Evolutionary conservation across 2,797 vertebrate species (phyloP), one percentile per base, ranked within the genome.

Genomic region (Dryobates pubescens): DNA sequence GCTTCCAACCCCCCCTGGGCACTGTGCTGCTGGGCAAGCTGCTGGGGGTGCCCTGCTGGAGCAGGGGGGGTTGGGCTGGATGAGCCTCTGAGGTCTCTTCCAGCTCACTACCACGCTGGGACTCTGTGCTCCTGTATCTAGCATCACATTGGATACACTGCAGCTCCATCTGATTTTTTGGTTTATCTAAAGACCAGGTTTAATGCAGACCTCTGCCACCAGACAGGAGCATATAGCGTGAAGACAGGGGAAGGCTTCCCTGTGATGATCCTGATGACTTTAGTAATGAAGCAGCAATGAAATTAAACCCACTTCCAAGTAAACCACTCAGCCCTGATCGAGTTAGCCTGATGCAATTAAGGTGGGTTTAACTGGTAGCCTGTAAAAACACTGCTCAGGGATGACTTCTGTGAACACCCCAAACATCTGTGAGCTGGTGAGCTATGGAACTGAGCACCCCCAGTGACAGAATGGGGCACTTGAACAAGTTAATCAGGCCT

Each of bases 251-350:
- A 88, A 72, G 22, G 79, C 67, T 84, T 90, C 67, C 38, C 20
- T 8, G 6, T 2, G 6, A 54, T 86, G 53, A 22, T 82, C 16
- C 81, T 79, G 71, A 90, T 77, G 68, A 76, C 90, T 93, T 32
- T n/a, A 54, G n/a, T 91, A 88, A 90, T 45, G 74, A 92, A 73
- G 68, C 65, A 91, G 71, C 86, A 92, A 91, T 91, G 4, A 82
- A 94, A 91, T 90, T 90, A 94, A 94, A 51, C 41, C 64, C 86
- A 27, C 79, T 93, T 90, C 57, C 76, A 82, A 85, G 73, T 89
- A 79, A 93, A 93, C 87, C 63, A 65, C 61, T 64, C 1, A 3
- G 34, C 34, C 17, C 0, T 87, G 81, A 88, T 56, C 24, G 71
- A 76, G 83, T 92, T 95, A 88, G 56, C 30, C n/a, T 51, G 49